Evolutionary conservation across 2,113 vertebrate genomes (phyloP).

Genomic region (Mugil cephalus): DNA sequence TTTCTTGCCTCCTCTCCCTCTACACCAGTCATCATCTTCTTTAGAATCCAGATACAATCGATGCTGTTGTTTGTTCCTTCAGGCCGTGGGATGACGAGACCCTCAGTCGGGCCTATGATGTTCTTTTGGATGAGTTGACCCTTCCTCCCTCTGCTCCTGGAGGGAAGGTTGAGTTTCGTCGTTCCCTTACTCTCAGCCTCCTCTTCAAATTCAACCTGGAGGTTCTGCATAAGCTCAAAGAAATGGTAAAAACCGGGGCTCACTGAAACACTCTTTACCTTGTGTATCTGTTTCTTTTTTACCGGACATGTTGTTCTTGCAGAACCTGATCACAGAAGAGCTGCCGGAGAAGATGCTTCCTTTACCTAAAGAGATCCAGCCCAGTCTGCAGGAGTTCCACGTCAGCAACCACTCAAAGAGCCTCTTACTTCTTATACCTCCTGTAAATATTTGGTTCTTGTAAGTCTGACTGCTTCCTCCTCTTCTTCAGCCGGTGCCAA

Average conservation of each 20-base stretch:
- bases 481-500: constrained; percentile 78
- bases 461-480: neutral
- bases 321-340: constrained; percentile 65
- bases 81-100: constrained; percentile 88
- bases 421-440: neutral
- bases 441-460: neutral
- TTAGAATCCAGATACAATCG: neutral
- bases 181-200: constrained; percentile 89
- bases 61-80: neutral
- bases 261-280: neutral
- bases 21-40: neutral
- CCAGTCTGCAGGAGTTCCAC: constrained; percentile 88
- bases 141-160: constrained; percentile 79
- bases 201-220: constrained; percentile 93
- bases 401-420: constrained; percentile 50
- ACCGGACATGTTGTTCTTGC: neutral
- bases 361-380: constrained; percentile 81
- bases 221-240: constrained; percentile 83
- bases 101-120: constrained; percentile 84
- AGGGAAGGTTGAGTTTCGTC: constrained; percentile 87
- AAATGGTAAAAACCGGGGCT: constrained; percentile 48
- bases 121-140: constrained; percentile 87
- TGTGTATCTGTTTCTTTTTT: neutral
- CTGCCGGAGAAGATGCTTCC: constrained; percentile 65
- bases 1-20: too few relatives aligned